Base-by-base conservation (phyloP, 2,888 invertebrate species). In the Trissolcus japonicus region DNA sequence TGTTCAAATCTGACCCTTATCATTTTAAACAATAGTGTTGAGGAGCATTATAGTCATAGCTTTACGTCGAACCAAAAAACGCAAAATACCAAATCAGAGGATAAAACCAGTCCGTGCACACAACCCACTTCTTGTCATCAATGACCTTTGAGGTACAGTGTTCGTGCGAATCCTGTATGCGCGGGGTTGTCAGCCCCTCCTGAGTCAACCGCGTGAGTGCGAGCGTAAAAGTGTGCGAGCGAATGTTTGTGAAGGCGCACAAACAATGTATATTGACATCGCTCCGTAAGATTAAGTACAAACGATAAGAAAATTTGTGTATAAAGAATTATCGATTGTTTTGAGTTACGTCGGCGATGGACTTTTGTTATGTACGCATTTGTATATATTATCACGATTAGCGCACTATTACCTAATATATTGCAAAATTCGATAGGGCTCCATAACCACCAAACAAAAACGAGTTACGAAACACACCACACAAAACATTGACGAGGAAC, bases 371-470 rank as follows among this genome's bases (percentile, higher is more conserved):
- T 86, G 86, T 87, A 87, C 86, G 83, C 87, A 88, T 88, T 85
- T 88, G 89, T 89, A 88, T 85, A 89, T 89, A 89, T 82, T 84
- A 85, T 85, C 86, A 87, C 85, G 84, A 88, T 84, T 88, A 88
- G 86, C 84, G 84, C 87, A 87, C 87, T 88, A 87, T 83, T 87
- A 83, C 80, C 82, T 83, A 84, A 85, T 83, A 83, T 86, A 88
- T 87, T 86, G 85, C 82, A 83, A 87, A 82, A 83, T 55, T 75
- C 53, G 84, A 84, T 85, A 84, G 87, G 83, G 85, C 84, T 85
- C 84, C 85, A 88, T 88, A 86, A 87, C 83, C 87, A 87, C 85
- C 80, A 84, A 85, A 17, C 57, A 62, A 76, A 84, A 81, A 82
- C 82, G 82, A 80, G 51, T 69, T 53, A 46, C 56, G 7, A n/a